A percentile compares a stretch with the other conserved stretches of the same genome.
Conservation (phyloP, 2,113 vertebrate genomes). For the Chloropsis hardwickii region DNA sequence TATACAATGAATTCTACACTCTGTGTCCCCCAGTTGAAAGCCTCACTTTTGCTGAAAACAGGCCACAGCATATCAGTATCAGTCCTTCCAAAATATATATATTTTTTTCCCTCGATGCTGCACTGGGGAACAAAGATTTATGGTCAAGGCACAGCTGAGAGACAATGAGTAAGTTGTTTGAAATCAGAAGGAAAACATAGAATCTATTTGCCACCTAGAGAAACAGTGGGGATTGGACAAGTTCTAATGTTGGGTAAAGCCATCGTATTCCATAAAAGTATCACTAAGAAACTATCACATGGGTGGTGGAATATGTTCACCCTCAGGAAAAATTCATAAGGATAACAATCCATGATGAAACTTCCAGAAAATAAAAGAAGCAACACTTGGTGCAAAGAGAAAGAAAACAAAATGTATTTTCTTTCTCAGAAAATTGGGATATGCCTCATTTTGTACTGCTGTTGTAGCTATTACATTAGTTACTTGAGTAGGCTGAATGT, state of each 20-base stretch:
- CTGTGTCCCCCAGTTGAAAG: neutral
- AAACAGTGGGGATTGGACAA: neutral
- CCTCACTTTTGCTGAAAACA: neutral
- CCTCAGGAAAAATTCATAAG: neutral
- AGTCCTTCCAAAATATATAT: neutral
- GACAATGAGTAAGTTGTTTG: neutral
- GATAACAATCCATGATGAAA: neutral
- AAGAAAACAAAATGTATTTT: neutral
- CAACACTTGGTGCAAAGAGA: neutral
- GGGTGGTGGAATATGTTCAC: neutral
- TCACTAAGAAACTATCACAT: neutral
- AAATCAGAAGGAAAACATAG: neutral
- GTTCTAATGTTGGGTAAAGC: neutral
- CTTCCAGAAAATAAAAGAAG: neutral
- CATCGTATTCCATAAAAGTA: neutral
- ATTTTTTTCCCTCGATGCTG: neutral
- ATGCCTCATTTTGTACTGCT: neutral
- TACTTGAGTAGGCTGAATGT: neutral
- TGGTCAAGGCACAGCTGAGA: neutral
- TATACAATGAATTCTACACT: neutral
- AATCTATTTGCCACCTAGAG: neutral
- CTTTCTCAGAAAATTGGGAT: neutral
- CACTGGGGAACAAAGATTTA: neutral
- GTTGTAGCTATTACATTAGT: neutral
- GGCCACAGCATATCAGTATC: neutral